Evolutionary conservation across 2,797 vertebrate genomes (phyloP), one percentile per base, ranked within the genome.

Genomic region (Podarcis siculus): DNA sequence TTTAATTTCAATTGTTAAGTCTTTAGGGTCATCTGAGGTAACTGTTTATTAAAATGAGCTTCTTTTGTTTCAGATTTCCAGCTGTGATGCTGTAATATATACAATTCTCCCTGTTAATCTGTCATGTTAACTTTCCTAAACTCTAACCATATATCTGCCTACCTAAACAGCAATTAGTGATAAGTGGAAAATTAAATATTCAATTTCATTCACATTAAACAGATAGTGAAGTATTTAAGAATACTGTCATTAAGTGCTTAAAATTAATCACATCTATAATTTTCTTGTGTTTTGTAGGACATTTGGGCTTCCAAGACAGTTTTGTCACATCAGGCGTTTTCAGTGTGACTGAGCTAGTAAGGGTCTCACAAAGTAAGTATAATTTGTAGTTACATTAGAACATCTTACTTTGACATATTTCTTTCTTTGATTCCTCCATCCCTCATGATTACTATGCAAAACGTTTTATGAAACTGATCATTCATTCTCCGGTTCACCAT

Each of bases 301-400:
- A 99, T 96, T 98, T 99, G 97, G 98, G 98, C 95, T 99, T 99
- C 96, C 98, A 99, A 97, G 98, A 99, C 98, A 99, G 98, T 97
- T 99, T 99, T 89, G 98, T 99, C 97, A 99, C 99, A 91, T 98
- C 98, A 88, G 99, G 99, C 93, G 98, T 99, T 94, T 99, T 99
- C 97, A 99, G 98, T 86, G 99, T 99, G 96, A 98, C 98, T 75
- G 99, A 99, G 94, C 98, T 99, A 42, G 98, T 99, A 90, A 98
- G 99, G 96, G 99, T 99, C 95, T 99, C 99, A 92, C 99, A 99
- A 97, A 99, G 99, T 99, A 97, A 99, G 99, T 98, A 96, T 87
- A 80, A 8, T 93, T 93, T 86, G 86, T 92, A 91, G 81, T 82
- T 0, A 0, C 23, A 89, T 85, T 89, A 64, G 2, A 73, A 23